A percentile compares a stretch with the other conserved stretches of the same genome.
phyloP scores from a whole-genome alignment of 2,797 vertebrate species.

The Apogon talboti region DNA sequence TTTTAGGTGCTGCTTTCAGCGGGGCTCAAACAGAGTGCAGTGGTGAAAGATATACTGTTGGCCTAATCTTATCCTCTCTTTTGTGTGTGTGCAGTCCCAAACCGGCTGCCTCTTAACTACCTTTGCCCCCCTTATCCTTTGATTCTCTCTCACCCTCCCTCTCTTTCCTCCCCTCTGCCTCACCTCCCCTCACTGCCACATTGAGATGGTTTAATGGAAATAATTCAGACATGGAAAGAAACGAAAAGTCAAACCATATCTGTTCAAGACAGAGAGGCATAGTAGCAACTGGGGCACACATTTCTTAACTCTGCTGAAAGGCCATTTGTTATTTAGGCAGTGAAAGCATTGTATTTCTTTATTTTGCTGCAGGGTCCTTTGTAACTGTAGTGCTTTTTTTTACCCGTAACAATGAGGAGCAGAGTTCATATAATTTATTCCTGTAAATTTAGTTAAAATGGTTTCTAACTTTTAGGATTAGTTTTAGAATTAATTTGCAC shows the following conservation, averaged over 20 bases:
- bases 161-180: constrained; percentile 19
- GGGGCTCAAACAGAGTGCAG: constrained; percentile 48
- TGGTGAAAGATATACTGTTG: constrained; percentile 55
- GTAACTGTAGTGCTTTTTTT: constrained; percentile 13
- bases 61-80: constrained; percentile 56
- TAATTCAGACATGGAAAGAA: constrained; percentile 66
- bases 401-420: constrained; percentile 26
- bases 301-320: constrained; percentile 60
- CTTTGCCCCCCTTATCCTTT: constrained; percentile 58
- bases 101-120: constrained; percentile 61
- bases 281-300: constrained; percentile 48
- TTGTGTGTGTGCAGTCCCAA: constrained; percentile 43
- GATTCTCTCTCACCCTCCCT: constrained; percentile 34
- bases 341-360: constrained; percentile 48
- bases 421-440: constrained; percentile 8
- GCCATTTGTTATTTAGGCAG: constrained; percentile 55
- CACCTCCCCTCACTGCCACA: constrained; percentile 46
- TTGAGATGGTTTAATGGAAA: constrained; percentile 69
- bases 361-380: constrained; percentile 21
- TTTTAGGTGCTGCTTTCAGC: constrained; percentile 35
- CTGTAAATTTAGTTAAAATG: constrained; percentile 15
- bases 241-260: constrained; percentile 55
- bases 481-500: constrained; percentile 25
- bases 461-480: constrained; percentile 18
- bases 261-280: constrained; percentile 48